phyloP scores from a whole-genome alignment of 2,888 invertebrate genomes.

The Acrobasis consociella region DNA sequence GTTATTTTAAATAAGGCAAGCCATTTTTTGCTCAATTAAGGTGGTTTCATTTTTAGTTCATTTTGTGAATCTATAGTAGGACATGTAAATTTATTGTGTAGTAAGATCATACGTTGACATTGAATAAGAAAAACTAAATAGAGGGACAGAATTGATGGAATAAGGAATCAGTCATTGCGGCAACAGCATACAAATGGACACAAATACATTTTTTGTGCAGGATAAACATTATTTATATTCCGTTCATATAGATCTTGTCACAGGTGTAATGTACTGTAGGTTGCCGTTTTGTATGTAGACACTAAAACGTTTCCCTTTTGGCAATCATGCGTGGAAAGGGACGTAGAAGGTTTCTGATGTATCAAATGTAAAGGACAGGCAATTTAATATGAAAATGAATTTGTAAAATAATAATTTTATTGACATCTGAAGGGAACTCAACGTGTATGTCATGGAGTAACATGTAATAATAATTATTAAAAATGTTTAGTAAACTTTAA shows the following conservation, averaged over 20 bases:
- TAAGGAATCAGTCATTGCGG: constrained; percentile 16
- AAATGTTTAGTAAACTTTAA: no score
- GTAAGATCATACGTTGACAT: constrained; percentile 3
- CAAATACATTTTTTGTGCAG: constrained; percentile 1
- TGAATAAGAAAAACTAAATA: constrained; percentile 13
- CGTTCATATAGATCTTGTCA: constrained; percentile 2
- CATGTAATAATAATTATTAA: no score
- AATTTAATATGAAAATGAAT: neutral
- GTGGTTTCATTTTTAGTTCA: no score
- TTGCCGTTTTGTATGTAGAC: constrained; percentile 13
- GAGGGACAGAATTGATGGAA: constrained; percentile 6
- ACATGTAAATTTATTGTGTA: neutral
- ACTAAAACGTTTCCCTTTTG: constrained; percentile 13
- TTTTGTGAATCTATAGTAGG: neutral
- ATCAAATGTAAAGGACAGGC: neutral
- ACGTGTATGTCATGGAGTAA: neutral
- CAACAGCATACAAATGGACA: constrained; percentile 21
- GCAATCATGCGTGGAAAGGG: constrained; percentile 20
- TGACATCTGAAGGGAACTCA: neutral
- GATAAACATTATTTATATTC: constrained; percentile 15
- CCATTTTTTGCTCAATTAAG: no score
- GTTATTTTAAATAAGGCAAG: no score
- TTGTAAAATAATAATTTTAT: neutral
- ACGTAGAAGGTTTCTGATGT: constrained; percentile 9
- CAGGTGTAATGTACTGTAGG: neutral